Evolutionary conservation across 2,797 vertebrate species (phyloP), one percentile per base, ranked within the genome.

Genomic region (Rhadinocentrus ornatus): DNA sequence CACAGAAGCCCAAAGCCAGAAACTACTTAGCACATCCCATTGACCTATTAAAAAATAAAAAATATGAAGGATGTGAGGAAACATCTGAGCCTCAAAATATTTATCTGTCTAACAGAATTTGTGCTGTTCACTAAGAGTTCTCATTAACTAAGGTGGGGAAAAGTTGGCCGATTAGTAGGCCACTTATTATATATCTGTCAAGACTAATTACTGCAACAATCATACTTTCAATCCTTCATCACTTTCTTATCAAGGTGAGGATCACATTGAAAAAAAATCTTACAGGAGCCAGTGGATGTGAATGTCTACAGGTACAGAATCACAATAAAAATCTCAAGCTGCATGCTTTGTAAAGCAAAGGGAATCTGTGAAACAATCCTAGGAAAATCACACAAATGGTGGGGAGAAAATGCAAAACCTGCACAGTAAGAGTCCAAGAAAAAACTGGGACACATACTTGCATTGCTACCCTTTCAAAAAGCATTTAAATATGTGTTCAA

Each of bases 341-440:
- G 56, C 50, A 32, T 69, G 66, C 64, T 67, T 74, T 65, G 55
- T 77, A 53, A 77, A 73, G 66, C 63, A 77, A 50, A 73, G 66
- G 61, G 71, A 71, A 87, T 69, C 56, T 41, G 57, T 46, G 2
- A 34, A 67, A 26, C 26, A 58, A 32, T 20, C 52, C 53, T 32
- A 63, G 60, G 57, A 67, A 83, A 76, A 74, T 34, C 69, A 66
- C 65, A 72, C n/a, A 75, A 52, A 56, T 27, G 12, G 55, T n/a
- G 53, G 18, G 18, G 39, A 31, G 15, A 64, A 20, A 20, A 46
- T 53, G n/a, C 10, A 26, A 48, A 29, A 37, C 58, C 41, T 31
- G 50, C 12, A 46, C 20, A 22, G 20, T 12, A 53, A 62, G 41
- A 68, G 15, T 24, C 50, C 35, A 50, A 64, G 20, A 50, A 27